Evolutionary conservation across 2,797 vertebrate genomes (phyloP), one percentile per base, ranked within the genome.

Genomic region (Lacerta agilis): DNA sequence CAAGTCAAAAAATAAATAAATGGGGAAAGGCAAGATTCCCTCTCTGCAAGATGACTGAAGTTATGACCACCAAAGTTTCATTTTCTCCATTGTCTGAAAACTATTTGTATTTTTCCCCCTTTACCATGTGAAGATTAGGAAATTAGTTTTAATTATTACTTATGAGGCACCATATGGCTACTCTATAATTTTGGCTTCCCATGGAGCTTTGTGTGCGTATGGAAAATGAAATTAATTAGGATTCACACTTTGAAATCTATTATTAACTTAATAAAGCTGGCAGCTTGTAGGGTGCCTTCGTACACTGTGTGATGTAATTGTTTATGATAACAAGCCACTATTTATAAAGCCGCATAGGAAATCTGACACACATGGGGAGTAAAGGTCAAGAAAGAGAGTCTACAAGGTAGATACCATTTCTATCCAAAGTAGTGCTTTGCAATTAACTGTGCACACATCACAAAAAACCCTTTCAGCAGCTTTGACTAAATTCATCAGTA

Each of bases 111-210:
- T 92, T 94, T 41, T 49, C 43, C 92, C 93, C 92, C 93, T 94
- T 92, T 90, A 88, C 90, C 93, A 85, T 92, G 73, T 90, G 88
- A 95, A 96, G 94, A 96, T 96, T 94, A 96, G 95, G 96, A 97
- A 97, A 97, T 97, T 96, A 94, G 94, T 96, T 97, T 93, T 96
- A 96, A 97, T 97, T 97, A 95, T 97, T 97, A 95, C 96, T 97
- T 97, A 96, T 88, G 94, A 96, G 93, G 90, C 90, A 90, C 96
- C 97, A 96, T 97, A 97, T 97, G 96, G 95, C 90, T 66, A 90
- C 89, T 89, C 94, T 95, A 92, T 96, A 95, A 96, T 97, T 96
- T 93, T 95, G 93, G 92, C 95, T 95, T 96, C 95, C 95, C 55
- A 2, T 93, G 88, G 91, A 96, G 94, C 87, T 92, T 92, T 86